Conservation (phyloP, 1,140 invertebrate genomes). For the Lycorma delicatula region DNA sequence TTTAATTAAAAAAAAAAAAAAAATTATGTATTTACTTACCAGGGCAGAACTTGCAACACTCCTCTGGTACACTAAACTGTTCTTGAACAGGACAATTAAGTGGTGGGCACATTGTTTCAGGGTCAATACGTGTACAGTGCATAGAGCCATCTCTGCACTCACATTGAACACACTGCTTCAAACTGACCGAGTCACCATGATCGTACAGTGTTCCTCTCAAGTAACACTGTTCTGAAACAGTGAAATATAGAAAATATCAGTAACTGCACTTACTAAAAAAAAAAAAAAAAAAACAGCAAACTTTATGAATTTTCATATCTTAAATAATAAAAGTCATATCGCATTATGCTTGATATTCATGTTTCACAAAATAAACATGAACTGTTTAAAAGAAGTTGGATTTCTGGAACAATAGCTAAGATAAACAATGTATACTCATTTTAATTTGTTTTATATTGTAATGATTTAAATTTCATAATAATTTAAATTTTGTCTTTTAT, state of each 20-base stretch:
- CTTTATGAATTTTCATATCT: no score
- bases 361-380: no score
- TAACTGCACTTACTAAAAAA: no score
- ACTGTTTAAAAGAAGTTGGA: no score
- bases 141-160: slow-evolving; percentile 71
- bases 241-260: no score
- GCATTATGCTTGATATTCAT: no score
- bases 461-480: background rate
- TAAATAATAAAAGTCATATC: no score
- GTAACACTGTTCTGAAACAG: slow-evolving; percentile 75
- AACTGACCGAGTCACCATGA: slow-evolving; percentile 66
- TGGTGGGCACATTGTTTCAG: slow-evolving; percentile 63
- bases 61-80: slow-evolving; percentile 68
- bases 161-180: slow-evolving; percentile 64
- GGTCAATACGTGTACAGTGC: slow-evolving; percentile 64
- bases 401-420: no score
- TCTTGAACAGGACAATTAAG: slow-evolving; percentile 67
- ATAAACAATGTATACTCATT: no score
- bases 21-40: no score
- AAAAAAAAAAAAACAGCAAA: no score
- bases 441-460: background rate
- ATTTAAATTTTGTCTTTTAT: background rate
- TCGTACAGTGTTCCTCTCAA: slow-evolving; percentile 68
- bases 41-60: slow-evolving; percentile 87
- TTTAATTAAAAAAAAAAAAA: slow-evolving; percentile 1